Evolutionary conservation across 2,113 vertebrate species (phyloP), one percentile per base, ranked within the genome.

Genomic region (Anarhynchus alexandrinus): DNA sequence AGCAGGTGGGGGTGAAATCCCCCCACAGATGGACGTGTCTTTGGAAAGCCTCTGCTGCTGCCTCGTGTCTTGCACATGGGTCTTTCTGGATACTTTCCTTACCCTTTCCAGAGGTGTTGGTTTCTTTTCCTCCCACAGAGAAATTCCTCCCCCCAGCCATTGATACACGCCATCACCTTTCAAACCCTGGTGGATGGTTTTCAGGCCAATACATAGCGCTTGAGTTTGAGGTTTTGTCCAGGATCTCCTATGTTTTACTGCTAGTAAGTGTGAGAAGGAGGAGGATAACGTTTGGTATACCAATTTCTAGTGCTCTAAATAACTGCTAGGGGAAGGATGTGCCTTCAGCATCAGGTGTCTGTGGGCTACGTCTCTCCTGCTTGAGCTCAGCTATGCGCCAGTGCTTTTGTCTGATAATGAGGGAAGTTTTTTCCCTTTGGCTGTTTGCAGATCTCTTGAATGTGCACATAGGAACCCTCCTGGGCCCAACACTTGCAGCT

Each of bases 31-130:
- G 25, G 42, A 58, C 58, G 15, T 3, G 9, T 69, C 58, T 62
- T 34, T 58, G 65, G 30, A 55, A 88, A 88, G 61, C 12, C 61
- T 71, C 52, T 61, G 30, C 73, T 83, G 20, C 21, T n/a, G 25
- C 36, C 57, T 92, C 4, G 0, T 0, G 0, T 95, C 86, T 74
- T 11, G 0, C 1, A 1, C 7, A 1, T 4, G 14, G 6, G 0
- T 74, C 13, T 91, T 61, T 43, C 52, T 70, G 80, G 47, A 58
- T 42, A 4, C 36, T 54, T 67, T 34, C 20, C 55, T 64, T 61
- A 9, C 22, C 32, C 51, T 92, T 55, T 84, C 54, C 59, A 62
- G 67, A 70, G 27, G 21, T 45, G 12, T 32, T 83, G 15, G 12
- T 19, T 74, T 74, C 6, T 73, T 83, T 88, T 66, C 17, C 45